Evolutionary conservation across 2,888 invertebrate species (phyloP).

Genomic region (Labia minor): DNA sequence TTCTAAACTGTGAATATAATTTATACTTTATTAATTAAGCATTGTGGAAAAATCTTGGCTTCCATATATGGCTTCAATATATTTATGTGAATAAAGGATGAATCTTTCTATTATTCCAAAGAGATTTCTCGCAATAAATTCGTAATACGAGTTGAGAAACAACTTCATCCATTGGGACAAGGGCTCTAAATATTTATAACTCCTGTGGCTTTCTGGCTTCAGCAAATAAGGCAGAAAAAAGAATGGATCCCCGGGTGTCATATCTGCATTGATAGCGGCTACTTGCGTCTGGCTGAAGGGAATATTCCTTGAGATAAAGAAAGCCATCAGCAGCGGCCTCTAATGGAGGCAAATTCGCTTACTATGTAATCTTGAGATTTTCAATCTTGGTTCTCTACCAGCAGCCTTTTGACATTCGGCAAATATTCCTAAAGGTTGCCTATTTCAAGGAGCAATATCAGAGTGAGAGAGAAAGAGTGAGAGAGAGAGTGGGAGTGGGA

Average conservation of each 20-base stretch:
- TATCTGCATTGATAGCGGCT: constrained; percentile 7
- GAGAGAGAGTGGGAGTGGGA: too few relatives aligned
- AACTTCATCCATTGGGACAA: not conserved
- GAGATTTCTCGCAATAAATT: constrained; percentile 4
- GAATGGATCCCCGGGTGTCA: constrained; percentile 1
- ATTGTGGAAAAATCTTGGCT: too few relatives aligned
- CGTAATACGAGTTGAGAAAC: constrained; percentile 1
- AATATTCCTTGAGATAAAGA: not conserved
- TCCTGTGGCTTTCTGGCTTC: not conserved
- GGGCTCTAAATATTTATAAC: not conserved
- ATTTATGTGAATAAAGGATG: not conserved
- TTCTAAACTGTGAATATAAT: too few relatives aligned
- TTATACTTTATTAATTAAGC: too few relatives aligned
- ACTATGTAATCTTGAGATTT: not conserved
- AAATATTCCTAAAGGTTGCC: constrained; percentile 4
- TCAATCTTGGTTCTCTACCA: not conserved
- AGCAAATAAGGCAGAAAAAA: not conserved
- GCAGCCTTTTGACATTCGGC: not conserved
- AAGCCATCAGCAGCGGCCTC: not conserved
- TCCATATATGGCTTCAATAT: too few relatives aligned
- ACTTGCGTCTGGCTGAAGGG: not conserved
- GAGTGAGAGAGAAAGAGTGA: too few relatives aligned
- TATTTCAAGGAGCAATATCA: not conserved
- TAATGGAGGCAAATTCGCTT: constrained; percentile 13
- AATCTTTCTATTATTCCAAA: constrained; percentile 1